Evolutionary conservation across 2,888 invertebrate genomes (phyloP).

Genomic region (Luperina testacea): DNA sequence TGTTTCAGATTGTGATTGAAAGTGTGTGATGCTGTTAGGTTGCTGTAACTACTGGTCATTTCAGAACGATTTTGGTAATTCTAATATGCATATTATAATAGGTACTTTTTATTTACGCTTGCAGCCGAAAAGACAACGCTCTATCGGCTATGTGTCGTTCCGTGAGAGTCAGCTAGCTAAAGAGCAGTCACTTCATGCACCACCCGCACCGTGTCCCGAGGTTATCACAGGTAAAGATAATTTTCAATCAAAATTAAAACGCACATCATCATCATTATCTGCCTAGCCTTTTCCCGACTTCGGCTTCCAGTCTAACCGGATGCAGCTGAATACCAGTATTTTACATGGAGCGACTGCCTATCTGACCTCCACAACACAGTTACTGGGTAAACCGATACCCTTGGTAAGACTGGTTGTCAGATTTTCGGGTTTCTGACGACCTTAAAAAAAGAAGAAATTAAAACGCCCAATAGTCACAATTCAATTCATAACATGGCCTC

Average conservation of each 20-base stretch:
- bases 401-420: no score
- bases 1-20: background rate
- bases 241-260: background rate
- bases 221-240: constrained; percentile 58
- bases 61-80: background rate
- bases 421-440: no score
- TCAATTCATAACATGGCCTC: background rate
- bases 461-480: background rate
- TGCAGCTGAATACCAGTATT: no score
- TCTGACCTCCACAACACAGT: no score
- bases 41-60: background rate
- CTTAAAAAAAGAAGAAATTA: background rate
- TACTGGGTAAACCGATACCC: no score
- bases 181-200: constrained; percentile 15
- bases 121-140: constrained; percentile 76
- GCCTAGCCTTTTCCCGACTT: no score
- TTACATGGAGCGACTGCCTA: no score
- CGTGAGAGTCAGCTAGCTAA: constrained; percentile 66
- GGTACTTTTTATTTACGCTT: constrained; percentile 43
- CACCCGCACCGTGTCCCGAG: constrained; percentile 6
- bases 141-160: constrained; percentile 71
- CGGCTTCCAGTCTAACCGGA: no score
- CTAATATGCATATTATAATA: background rate
- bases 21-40: background rate
- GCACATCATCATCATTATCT: no score